phyloP scores from a whole-genome alignment of 1,140 invertebrate species.

The Drosophila triauraria region DNA sequence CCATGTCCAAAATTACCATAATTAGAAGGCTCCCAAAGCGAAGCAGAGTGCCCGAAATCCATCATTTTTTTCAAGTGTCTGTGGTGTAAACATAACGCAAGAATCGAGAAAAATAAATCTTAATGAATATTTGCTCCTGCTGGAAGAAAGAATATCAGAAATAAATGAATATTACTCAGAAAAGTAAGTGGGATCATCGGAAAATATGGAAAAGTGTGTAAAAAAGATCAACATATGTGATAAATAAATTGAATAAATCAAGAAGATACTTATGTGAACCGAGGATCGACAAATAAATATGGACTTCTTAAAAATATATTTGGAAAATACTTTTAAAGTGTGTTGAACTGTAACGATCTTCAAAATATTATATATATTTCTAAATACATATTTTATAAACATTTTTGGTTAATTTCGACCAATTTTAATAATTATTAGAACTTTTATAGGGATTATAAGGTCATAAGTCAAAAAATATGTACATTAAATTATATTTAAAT shows the following conservation, averaged over 20 bases:
- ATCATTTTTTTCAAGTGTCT: slow-evolving; percentile 44
- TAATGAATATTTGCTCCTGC: background rate
- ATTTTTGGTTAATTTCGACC: too few species aligned
- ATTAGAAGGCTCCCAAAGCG: slow-evolving; percentile 20
- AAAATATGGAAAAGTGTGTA: background rate
- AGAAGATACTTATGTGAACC: background rate
- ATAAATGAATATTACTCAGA: background rate
- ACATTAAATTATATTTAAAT: too few species aligned
- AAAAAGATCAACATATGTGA: background rate
- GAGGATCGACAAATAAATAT: background rate
- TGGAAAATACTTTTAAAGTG: background rate
- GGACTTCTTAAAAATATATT: background rate
- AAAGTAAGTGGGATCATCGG: slow-evolving; percentile 19
- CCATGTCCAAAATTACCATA: slow-evolving; percentile 20
- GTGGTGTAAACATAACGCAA: slow-evolving; percentile 4
- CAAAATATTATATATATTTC: background rate
- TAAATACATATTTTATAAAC: too few species aligned
- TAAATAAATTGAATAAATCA: background rate
- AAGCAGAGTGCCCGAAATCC: slow-evolving; percentile 3
- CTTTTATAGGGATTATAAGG: too few species aligned
- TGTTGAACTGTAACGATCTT: background rate
- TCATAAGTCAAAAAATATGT: too few species aligned
- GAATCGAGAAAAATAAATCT: background rate
- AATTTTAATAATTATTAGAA: too few species aligned
- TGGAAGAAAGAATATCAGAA: background rate